These are phyloP conservation scores for Lobophora halterata DNA, from an alignment of 2,888 invertebrate species.

Conservation along the genomic window DNA sequence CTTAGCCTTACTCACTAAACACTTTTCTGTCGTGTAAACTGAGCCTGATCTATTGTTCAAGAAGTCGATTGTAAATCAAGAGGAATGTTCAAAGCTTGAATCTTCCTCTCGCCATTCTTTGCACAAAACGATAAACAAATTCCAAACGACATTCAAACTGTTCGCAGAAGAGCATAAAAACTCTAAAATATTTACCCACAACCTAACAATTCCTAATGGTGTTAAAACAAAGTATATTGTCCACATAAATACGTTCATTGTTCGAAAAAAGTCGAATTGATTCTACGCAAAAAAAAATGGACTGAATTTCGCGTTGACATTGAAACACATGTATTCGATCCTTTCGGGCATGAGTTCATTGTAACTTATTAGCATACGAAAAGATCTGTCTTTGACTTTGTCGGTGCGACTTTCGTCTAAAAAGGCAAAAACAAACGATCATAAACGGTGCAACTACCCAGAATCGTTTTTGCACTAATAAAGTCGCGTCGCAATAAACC, in stretches of 20 bases:
- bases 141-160: slow-evolving; percentile 20
- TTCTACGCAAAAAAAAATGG: slow-evolving; percentile 39
- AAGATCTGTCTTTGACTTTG: slow-evolving; percentile 62
- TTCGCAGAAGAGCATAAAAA: slow-evolving; percentile 33
- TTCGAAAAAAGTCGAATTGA: slow-evolving; percentile 35
- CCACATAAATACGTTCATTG: slow-evolving; percentile 41
- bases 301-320: slow-evolving; percentile 56
- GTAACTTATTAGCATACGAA: slow-evolving; percentile 75
- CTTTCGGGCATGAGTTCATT: slow-evolving; percentile 63
- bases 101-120: slow-evolving; percentile 2
- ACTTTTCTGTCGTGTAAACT: no score
- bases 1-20: no score
- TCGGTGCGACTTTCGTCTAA: slow-evolving; percentile 64
- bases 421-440: slow-evolving; percentile 58
- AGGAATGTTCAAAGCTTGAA: not conserved
- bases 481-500: slow-evolving; percentile 52
- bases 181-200: slow-evolving; percentile 39
- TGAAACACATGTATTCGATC: slow-evolving; percentile 57
- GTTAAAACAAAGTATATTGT: slow-evolving; percentile 45
- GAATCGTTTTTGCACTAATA: slow-evolving; percentile 73
- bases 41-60: not conserved
- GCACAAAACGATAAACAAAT: slow-evolving; percentile 5
- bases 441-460: slow-evolving; percentile 56
- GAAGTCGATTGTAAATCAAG: not conserved
- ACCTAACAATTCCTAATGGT: slow-evolving; percentile 31